phyloP scores from a whole-genome alignment of 30 jellyfish, hydroid and myxozoan genomes.

The Clytia hemisphaerica region DNA sequence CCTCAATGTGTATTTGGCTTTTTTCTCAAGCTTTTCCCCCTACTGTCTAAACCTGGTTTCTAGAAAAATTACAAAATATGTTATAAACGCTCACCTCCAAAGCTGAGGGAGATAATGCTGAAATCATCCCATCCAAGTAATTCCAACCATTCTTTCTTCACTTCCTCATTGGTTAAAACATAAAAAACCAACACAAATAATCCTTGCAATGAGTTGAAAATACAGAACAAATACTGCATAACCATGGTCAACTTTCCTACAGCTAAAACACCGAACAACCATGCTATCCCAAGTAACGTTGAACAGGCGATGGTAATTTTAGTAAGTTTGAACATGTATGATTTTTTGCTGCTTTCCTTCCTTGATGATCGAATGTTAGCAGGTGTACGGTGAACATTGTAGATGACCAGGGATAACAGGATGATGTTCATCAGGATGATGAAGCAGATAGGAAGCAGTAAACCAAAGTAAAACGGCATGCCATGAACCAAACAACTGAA shows the following conservation, averaged over 20 bases:
- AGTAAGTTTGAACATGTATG: not conserved
- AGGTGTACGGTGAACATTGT: too few relatives aligned
- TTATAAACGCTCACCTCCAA: too few relatives aligned
- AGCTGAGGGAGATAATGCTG: too few relatives aligned
- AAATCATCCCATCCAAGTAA: too few relatives aligned
- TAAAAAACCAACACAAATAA: not conserved
- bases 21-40: too few relatives aligned
- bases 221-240: not conserved
- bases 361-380: not conserved
- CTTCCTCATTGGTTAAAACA: not conserved
- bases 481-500: slow-evolving; percentile 1
- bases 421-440: not conserved
- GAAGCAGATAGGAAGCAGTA: not conserved
- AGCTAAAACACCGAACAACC: not conserved
- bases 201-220: slow-evolving; percentile 3
- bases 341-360: not conserved
- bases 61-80: too few relatives aligned
- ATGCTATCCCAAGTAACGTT: not conserved
- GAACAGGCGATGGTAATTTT: slow-evolving; percentile 8
- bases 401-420: not conserved
- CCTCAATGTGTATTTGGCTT: too few relatives aligned
- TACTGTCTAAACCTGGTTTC: too few relatives aligned
- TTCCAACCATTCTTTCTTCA: not conserved
- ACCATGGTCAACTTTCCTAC: not conserved
- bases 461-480: not conserved